Evolutionary conservation across 1,140 invertebrate species (phyloP), one percentile per base, ranked within the genome.

Genomic region (Drosophila bifasciata): DNA sequence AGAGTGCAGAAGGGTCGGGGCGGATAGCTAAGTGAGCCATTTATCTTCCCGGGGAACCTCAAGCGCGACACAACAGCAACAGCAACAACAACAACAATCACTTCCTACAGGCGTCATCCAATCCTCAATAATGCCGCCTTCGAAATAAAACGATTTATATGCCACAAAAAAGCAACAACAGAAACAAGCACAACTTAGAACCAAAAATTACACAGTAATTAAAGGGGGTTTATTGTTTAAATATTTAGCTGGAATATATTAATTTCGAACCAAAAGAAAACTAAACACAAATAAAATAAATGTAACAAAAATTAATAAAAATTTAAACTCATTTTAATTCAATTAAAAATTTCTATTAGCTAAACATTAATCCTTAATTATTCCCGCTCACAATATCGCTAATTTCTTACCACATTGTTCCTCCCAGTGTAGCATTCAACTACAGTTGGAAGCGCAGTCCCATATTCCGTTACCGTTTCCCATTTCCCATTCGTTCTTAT

Each of bases 131-230:
- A 85, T 77, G 58, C 74, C 83, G 73, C 46, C 56, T 69, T 59
- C 36, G 41, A 88, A 88, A 89, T 83, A 90, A 90, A 90, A 85
- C 88, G 88, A 90, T 90, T 90, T 90, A 90, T 90, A 78, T 80
- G 85, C 70, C 83, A 71, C 75, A 36, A 11, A 11, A 36, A 78
- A 79, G 4, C 1, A 76, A 62, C 50, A 67, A 40, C 49, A 63
- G 43, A 57, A 79, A 63, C 60, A 41, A 39, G 23, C 66, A 62
- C 55, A 58, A 68, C 28, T 67, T 28, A 23, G 44, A 25, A 41
- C 52, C n/a, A n/a, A n/a, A n/a, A n/a, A 36, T 16, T 13, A 44
- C 17, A 28, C 49, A 36, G 17, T 5, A 13, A 36, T 13, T 13
- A 36, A 5, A 36, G 1, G 1, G 1, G 11, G 11, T 13, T 13